phyloP scores from a whole-genome alignment of 2,113 vertebrate species.

The human region GRCh38 chr18:48353501-48354000 shows the following conservation, averaged over 20 bases:
- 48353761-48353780: not conserved
- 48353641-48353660: not conserved
- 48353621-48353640: not conserved
- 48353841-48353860: not conserved
- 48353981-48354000: not conserved
- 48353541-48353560: not conserved
- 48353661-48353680: not conserved
- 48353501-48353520: not conserved
- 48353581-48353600: not conserved
- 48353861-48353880: not conserved
- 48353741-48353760: accelerated
- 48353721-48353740: not conserved
- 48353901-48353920: not conserved
- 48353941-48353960: not conserved
- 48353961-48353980: not conserved
- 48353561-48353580: not conserved
- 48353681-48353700: not conserved
- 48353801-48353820: not conserved
- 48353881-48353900: accelerated
- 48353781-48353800: not conserved
- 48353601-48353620: not conserved
- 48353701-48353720: not conserved
- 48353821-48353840: not conserved
- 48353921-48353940: not conserved
- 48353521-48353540: not conserved